Evolutionary conservation across 2,797 vertebrate genomes (phyloP).

Genomic region (Lithobates pipiens): DNA sequence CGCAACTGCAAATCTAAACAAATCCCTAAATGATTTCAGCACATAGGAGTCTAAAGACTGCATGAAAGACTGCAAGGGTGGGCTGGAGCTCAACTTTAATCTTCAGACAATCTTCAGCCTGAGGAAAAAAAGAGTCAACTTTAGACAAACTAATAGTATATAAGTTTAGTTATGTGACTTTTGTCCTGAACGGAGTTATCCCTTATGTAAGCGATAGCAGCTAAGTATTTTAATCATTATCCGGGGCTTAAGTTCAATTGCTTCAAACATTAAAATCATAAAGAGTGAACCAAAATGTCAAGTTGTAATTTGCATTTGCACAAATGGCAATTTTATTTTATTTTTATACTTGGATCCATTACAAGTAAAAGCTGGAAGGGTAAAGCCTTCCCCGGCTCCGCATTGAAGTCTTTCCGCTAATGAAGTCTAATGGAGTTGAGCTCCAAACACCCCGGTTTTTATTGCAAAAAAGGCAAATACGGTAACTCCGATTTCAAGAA

Average conservation of each 20-base stretch:
- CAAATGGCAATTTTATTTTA: slow-evolving; percentile 50
- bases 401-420: slow-evolving; percentile 32
- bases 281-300: slow-evolving; percentile 49
- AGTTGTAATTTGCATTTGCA: slow-evolving; percentile 40
- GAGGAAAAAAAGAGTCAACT: too few relatives aligned
- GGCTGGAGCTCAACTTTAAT: too few relatives aligned
- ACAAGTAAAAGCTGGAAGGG: slow-evolving; percentile 5
- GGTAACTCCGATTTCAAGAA: slow-evolving; percentile 39
- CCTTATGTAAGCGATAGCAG: slow-evolving; percentile 4
- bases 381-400: slow-evolving; percentile 22
- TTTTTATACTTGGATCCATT: slow-evolving; percentile 33
- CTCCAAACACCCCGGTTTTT: slow-evolving; percentile 19
- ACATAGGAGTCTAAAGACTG: too few relatives aligned
- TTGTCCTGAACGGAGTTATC: neutral
- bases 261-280: slow-evolving; percentile 33
- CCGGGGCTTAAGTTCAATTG: slow-evolving; percentile 47
- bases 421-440: slow-evolving; percentile 23
- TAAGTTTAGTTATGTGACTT: slow-evolving; percentile 1
- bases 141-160: too few relatives aligned
- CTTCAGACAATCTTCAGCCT: too few relatives aligned
- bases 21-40: too few relatives aligned
- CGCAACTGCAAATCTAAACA: too few relatives aligned
- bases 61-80: too few relatives aligned
- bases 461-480: slow-evolving; percentile 46
- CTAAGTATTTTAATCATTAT: slow-evolving; percentile 31